Conservation (phyloP, 2,113 vertebrate species). For the Nymphicus hollandicus region DNA sequence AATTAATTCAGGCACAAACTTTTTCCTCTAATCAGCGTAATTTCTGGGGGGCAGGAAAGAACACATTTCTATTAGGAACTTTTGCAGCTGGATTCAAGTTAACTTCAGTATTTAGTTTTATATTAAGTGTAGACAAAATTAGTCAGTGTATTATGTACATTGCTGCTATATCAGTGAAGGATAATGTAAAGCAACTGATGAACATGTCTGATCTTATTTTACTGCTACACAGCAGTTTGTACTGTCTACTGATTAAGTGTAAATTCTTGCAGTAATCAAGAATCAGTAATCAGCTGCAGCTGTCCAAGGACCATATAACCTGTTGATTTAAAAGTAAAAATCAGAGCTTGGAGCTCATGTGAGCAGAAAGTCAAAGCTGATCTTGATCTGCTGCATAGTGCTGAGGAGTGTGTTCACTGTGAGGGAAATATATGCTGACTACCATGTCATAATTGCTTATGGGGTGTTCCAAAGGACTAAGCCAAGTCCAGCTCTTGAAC, state of each 20-base stretch:
- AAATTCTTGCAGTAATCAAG: background rate
- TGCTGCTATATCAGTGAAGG: background rate
- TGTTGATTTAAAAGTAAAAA: background rate
- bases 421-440: background rate
- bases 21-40: background rate
- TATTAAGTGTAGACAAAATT: background rate
- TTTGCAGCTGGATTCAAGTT: background rate
- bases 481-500: background rate
- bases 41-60: background rate
- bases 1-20: background rate
- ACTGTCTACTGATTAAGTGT: background rate
- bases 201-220: background rate
- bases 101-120: background rate
- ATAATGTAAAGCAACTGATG: background rate
- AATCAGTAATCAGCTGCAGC: too few species aligned
- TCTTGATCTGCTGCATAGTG: background rate
- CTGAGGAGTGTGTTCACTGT: fast-evolving
- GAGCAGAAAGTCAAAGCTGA: background rate
- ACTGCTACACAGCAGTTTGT: background rate
- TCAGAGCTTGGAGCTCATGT: background rate
- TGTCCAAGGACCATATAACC: background rate
- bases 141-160: background rate
- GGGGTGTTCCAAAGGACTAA: background rate
- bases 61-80: background rate
- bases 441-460: background rate